Conservation (phyloP, 2,888 invertebrate genomes). For the Tholera decimalis region DNA sequence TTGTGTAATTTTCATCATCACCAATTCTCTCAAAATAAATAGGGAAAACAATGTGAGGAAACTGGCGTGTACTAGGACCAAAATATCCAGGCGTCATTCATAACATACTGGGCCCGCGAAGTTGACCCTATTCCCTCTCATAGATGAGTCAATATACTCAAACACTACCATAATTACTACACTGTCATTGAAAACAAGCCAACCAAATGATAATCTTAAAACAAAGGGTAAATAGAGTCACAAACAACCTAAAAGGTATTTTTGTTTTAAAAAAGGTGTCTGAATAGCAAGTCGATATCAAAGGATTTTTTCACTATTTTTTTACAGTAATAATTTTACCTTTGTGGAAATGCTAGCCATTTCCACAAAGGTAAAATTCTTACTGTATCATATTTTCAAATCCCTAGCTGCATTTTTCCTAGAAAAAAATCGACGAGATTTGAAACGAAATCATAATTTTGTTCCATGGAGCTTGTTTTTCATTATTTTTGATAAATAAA, state of each 20-base stretch:
- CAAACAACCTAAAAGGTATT: too few species aligned
- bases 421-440: not conserved
- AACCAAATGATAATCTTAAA: not conserved
- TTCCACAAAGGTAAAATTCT: conserved; percentile 10
- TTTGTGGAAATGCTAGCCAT: not conserved
- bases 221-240: conserved; percentile 13
- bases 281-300: conserved; percentile 5
- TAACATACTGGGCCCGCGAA: too few species aligned
- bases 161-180: too few species aligned
- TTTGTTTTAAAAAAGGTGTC: conserved; percentile 1
- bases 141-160: not conserved
- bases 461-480: not conserved
- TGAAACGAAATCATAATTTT: not conserved
- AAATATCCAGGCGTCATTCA: too few species aligned
- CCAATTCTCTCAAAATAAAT: too few species aligned
- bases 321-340: too few species aligned
- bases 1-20: too few species aligned
- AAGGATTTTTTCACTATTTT: conserved; percentile 16
- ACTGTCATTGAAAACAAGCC: not conserved
- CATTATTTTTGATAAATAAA: too few species aligned
- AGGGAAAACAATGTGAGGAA: too few species aligned
- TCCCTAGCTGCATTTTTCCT: not conserved
- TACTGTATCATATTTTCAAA: not conserved
- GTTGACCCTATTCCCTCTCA: too few species aligned
- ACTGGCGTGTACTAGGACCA: too few species aligned